phyloP scores from a whole-genome alignment of 2,888 invertebrate genomes.

The Gandaritis pyraliata region DNA sequence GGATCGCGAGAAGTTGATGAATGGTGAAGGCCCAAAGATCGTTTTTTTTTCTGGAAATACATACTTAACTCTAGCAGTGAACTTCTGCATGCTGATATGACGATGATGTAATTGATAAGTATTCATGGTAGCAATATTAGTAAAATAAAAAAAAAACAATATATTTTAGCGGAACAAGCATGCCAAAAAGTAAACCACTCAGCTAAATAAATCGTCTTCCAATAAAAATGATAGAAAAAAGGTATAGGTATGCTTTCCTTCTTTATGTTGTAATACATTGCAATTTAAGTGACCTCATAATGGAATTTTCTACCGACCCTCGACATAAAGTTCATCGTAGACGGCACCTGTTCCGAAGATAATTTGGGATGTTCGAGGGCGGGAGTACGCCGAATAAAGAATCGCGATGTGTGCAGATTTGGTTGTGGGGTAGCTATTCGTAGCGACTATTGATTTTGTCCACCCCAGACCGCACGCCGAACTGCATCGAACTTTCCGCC shows the following conservation, averaged over 20 bases:
- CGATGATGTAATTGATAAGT: no score
- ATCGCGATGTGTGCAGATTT: constrained; percentile 76
- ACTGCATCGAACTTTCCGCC: constrained; percentile 64
- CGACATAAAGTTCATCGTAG: constrained; percentile 52
- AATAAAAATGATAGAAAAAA: constrained; percentile 20
- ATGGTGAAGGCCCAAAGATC: no score
- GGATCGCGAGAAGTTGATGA: no score
- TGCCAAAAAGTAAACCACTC: constrained; percentile 6
- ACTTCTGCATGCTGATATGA: no score
- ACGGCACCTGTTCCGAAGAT: constrained; percentile 69
- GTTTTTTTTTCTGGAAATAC: no score
- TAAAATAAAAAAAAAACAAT: no score
- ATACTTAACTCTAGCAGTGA: no score
- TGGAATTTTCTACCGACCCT: constrained; percentile 45
- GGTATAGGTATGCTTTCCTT: constrained; percentile 25
- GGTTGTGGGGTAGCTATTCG: constrained; percentile 73
- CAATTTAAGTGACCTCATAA: constrained; percentile 43
- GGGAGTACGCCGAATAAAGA: constrained; percentile 73
- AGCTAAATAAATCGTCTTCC: constrained; percentile 11
- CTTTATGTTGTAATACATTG: constrained; percentile 37
- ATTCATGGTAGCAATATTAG: no score
- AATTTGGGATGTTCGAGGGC: constrained; percentile 58
- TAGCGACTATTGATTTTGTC: constrained; percentile 82
- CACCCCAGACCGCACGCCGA: constrained; percentile 76
- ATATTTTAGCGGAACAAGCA: not conserved